Percentiles rank a stretch among this genome's conserved stretches.
These are phyloP conservation scores for Phragmatobia fuliginosa DNA, from an alignment of 2,888 invertebrate genomes.

Conservation along the genomic window DNA sequence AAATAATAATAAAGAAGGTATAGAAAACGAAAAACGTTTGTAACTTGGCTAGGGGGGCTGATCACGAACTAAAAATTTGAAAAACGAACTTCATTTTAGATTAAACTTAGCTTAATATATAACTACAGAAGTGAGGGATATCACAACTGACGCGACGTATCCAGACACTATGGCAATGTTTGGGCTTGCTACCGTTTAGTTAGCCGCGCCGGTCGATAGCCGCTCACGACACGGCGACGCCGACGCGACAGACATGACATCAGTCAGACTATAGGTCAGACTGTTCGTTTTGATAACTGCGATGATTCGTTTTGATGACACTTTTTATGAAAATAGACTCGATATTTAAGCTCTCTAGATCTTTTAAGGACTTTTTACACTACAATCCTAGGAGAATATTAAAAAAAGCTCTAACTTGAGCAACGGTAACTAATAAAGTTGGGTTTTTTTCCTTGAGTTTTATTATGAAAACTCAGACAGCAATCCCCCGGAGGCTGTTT, in stretches of 20 bases:
- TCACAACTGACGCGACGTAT: not conserved
- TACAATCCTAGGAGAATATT: not conserved
- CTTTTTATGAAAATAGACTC: no score
- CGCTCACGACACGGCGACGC: not conserved
- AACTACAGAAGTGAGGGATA: not conserved
- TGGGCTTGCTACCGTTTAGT: no score
- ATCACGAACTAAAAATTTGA: no score
- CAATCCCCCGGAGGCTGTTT: not conserved
- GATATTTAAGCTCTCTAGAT: not conserved
- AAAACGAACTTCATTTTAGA: not conserved
- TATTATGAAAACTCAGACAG: not conserved
- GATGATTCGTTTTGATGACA: no score
- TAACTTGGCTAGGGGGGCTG: no score
- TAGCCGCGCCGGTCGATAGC: not conserved
- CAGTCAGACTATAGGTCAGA: not conserved
- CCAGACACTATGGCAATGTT: not conserved
- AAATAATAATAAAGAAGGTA: no score
- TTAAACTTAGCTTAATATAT: not conserved
- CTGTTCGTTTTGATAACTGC: no score
- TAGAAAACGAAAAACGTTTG: no score
- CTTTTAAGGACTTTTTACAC: not conserved
- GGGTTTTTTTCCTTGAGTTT: not conserved
- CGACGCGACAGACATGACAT: not conserved
- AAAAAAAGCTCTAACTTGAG: not conserved
- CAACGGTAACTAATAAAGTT: not conserved